These are phyloP conservation scores for Eupeodes corollae DNA, from an alignment of 1,140 invertebrate genomes.

Conservation along the genomic window DNA sequence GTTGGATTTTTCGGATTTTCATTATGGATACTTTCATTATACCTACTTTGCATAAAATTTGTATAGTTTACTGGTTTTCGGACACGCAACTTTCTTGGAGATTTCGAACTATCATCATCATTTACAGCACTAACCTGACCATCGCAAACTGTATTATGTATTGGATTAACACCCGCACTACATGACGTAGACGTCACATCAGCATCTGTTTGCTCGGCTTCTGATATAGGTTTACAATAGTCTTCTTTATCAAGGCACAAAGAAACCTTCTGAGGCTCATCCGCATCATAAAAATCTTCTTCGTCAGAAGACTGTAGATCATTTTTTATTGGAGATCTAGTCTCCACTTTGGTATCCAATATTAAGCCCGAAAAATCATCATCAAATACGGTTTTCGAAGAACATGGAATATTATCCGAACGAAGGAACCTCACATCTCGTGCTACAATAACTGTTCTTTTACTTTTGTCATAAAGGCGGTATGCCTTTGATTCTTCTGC, in stretches of 20 bases:
- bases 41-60: constrained; percentile 8
- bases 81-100: constrained; percentile 17
- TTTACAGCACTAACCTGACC: constrained; percentile 1
- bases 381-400: neutral
- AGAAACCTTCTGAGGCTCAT: too few relatives aligned
- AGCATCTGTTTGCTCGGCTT: too few relatives aligned
- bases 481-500: neutral
- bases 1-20: constrained; percentile 5
- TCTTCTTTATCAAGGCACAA: too few relatives aligned
- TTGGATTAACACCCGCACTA: neutral
- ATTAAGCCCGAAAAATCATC: too few relatives aligned
- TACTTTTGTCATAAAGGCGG: neutral
- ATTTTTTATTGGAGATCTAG: neutral
- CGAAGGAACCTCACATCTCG: neutral
- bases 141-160: neutral
- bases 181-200: too few relatives aligned
- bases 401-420: neutral
- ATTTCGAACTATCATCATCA: constrained; percentile 7
- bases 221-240: too few relatives aligned
- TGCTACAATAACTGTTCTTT: neutral
- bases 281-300: neutral
- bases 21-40: too few relatives aligned
- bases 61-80: constrained; percentile 16
- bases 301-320: neutral
- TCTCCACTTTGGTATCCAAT: too few relatives aligned